Evolutionary conservation across 2,113 vertebrate species (phyloP), one percentile per base, ranked within the genome.

Genomic region (Pollachius pollachius): DNA sequence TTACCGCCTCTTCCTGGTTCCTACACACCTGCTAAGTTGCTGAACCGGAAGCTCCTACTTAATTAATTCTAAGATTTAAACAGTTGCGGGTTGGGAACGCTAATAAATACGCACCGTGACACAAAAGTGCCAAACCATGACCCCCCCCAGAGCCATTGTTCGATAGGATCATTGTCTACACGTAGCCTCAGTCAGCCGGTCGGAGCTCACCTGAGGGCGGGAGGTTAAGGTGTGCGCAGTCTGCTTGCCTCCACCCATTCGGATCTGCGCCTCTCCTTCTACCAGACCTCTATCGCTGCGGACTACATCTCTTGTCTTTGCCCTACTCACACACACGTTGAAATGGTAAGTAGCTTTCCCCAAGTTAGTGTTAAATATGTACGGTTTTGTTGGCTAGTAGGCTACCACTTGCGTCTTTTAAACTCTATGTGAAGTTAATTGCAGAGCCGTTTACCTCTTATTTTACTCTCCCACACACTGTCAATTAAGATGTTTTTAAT

Each of bases 271-370:
- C 82, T 75, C 77, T 58, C 77, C 84, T 87, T 77, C 79, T 75
- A 68, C 80, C 84, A 58, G 84, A 60, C 75, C 74, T 37, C 74
- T 37, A 58, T 70, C 67, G 75, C 71, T 58, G 34, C 76, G 68
- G 15, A 65, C 75, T 78, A 21, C 78, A 76, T 80, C 77, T 79
- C 62, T 74, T 72, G 77, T 23, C 58, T 71, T 68, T 65, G 62
- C 74, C 71, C 65, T 27, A 19, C 72, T 75, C 86, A 79, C 68
- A 77, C 64, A 73, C 64, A 15, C 74, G 64, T 68, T 75, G 89
- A 85, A 68, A 90, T 90, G 89, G 89, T 90, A 79, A 90, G 89
- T 90, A 66, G 15, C 59, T 72, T 64, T 65, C 27, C 15, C 9
- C 17, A 11, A 52, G 15, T 34, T 34, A 7, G 25, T 25, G 9